Conservation (phyloP, 1,140 invertebrate genomes). For the Zaprionus taronus region DNA sequence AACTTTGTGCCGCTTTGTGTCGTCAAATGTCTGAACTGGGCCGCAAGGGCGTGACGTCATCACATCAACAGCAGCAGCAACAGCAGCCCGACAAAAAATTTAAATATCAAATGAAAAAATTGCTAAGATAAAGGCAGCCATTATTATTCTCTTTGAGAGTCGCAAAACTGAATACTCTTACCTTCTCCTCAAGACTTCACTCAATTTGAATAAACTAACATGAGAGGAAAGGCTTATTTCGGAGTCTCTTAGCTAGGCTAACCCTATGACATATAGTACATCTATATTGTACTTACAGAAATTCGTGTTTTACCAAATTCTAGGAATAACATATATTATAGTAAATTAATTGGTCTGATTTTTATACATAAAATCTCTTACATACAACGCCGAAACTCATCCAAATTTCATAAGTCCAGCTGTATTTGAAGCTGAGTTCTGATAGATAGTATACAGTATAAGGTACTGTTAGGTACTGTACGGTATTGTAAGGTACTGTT, state of each 20-base stretch:
- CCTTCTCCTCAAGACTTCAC: background rate
- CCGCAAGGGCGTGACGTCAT: conserved; percentile 58
- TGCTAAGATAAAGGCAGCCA: background rate
- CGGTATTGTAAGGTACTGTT: too few relatives aligned
- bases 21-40: conserved; percentile 64
- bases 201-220: background rate
- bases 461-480: too few relatives aligned
- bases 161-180: conserved; percentile 7
- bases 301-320: background rate
- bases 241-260: background rate
- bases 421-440: background rate
- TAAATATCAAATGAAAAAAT: conserved; percentile 29
- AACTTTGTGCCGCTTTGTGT: conserved; percentile 58
- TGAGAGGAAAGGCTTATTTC: background rate
- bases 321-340: background rate
- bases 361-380: background rate
- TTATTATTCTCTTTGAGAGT: conserved; percentile 9
- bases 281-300: background rate
- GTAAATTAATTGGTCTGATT: background rate
- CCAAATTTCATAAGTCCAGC: background rate
- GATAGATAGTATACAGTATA: background rate
- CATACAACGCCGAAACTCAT: accelerated
- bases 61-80: conserved; percentile 15
- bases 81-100: conserved; percentile 28
- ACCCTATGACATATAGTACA: background rate